These are phyloP conservation scores for Mesoclemmys tuberculata DNA, from an alignment of 2,113 vertebrate genomes.

Conservation along the genomic window DNA sequence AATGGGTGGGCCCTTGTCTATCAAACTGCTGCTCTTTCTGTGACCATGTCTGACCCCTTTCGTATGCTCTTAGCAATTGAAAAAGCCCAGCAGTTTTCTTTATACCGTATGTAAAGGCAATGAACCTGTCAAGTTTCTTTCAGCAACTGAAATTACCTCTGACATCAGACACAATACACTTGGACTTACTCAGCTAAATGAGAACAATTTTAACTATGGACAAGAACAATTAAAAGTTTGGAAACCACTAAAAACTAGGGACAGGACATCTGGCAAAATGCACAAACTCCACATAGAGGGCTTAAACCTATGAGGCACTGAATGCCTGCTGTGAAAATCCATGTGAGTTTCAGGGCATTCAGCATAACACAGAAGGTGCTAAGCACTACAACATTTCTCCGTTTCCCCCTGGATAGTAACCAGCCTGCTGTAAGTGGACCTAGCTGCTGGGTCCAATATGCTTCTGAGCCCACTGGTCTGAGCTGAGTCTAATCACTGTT, in stretches of 20 bases:
- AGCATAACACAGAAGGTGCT: background rate
- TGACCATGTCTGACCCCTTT: conserved; percentile 20
- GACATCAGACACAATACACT: conserved; percentile 56
- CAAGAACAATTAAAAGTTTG: conserved; percentile 54
- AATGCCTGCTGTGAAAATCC: background rate
- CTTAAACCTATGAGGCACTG: background rate
- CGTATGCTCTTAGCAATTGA: conserved; percentile 43
- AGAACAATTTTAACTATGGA: conserved; percentile 38
- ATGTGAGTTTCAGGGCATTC: background rate
- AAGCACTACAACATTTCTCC: background rate
- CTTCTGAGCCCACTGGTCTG: background rate
- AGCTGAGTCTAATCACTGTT: background rate
- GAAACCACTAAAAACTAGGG: background rate
- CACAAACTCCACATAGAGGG: background rate
- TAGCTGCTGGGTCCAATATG: background rate
- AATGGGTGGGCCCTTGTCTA: background rate
- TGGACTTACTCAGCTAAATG: conserved; percentile 40
- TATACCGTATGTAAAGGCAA: conserved; percentile 58
- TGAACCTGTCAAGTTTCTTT: conserved; percentile 60
- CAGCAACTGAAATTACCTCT: conserved; percentile 63
- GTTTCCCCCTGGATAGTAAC: background rate
- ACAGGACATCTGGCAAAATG: conserved; percentile 30
- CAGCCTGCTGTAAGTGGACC: background rate
- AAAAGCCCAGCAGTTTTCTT: conserved; percentile 62
- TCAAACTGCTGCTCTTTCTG: conserved; percentile 58